Percentiles rank a stretch among this genome's conserved stretches.
These are phyloP conservation scores for Orthosia gothica DNA, from an alignment of 2,888 invertebrate species.

Conservation along the genomic window DNA sequence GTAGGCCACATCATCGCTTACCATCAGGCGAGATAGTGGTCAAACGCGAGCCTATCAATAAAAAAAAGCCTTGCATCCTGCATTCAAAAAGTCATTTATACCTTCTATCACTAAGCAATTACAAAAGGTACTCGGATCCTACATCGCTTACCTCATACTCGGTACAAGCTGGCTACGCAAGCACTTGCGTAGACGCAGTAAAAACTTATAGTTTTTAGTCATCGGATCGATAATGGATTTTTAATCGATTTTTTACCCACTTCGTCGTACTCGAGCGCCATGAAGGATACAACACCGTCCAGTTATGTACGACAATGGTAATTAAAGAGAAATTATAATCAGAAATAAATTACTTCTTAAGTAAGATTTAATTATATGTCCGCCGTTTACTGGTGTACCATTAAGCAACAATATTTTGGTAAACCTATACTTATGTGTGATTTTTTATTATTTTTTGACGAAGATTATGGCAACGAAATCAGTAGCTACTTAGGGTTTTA, in stretches of 20 bases:
- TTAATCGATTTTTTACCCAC: conserved; percentile 74
- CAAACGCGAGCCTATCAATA: no score
- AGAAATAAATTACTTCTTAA: conserved; percentile 64
- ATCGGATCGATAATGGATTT: conserved; percentile 73
- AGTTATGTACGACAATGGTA: conserved; percentile 56
- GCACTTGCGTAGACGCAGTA: conserved; percentile 60
- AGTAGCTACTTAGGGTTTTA: not conserved
- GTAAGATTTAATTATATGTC: conserved; percentile 60
- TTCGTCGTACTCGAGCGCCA: conserved; percentile 44
- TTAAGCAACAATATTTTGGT: conserved; percentile 37
- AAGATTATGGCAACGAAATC: not conserved
- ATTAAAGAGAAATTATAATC: conserved; percentile 68
- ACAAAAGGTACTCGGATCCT: conserved; percentile 14
- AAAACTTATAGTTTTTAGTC: conserved; percentile 69
- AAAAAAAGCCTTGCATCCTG: no score
- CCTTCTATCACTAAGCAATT: conserved; percentile 37
- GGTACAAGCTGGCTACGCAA: conserved; percentile 39
- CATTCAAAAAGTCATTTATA: not conserved
- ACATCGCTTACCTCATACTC: conserved; percentile 53
- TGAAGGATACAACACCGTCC: conserved; percentile 51
- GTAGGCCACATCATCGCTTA: no score
- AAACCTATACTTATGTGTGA: conserved; percentile 14
- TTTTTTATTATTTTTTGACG: conserved; percentile 4
- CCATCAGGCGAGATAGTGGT: no score
- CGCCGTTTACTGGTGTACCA: conserved; percentile 40